Percentiles rank a stretch among this genome's conserved stretches.
phyloP scores from a whole-genome alignment of 2,888 invertebrate species.

The Torymus texanus region DNA sequence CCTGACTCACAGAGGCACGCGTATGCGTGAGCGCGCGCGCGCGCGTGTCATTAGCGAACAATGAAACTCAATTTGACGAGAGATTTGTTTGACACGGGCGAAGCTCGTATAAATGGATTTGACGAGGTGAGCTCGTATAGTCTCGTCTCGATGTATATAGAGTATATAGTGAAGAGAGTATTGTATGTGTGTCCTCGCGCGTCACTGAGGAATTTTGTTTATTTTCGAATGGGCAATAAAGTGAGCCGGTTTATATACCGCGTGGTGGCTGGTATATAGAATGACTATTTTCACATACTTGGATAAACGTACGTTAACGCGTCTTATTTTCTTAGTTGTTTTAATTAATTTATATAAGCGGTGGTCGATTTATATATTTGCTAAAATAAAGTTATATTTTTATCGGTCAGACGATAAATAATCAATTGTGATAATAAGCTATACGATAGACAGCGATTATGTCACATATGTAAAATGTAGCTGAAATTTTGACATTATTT shows the following conservation, averaged over 20 bases:
- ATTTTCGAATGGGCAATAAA: slow-evolving; percentile 41
- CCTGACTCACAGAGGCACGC: neutral
- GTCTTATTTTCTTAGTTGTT: neutral
- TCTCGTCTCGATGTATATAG: neutral
- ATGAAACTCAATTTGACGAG: slow-evolving; percentile 51
- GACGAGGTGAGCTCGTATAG: neutral
- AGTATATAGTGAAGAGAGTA: neutral
- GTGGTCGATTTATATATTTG: no score
- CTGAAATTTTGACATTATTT: neutral
- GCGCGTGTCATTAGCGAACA: slow-evolving; percentile 45
- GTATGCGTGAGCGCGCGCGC: neutral
- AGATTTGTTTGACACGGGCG: slow-evolving; percentile 46
- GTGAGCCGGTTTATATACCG: neutral
- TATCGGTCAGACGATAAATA: no score
- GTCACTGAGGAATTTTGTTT: slow-evolving; percentile 10
- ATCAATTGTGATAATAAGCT: no score
- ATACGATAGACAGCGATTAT: no score
- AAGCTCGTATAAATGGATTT: slow-evolving; percentile 27
- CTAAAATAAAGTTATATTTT: no score
- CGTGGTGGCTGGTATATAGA: neutral
- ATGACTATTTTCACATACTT: neutral
- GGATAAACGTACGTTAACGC: slow-evolving; percentile 21
- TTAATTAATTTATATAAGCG: no score
- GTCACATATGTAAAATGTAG: neutral
- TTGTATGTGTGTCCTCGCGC: no score